Percentiles rank a stretch among this genome's conserved stretches.
Evolutionary conservation across 1,140 invertebrate species (phyloP).

Genomic region (Zaprionus africanus): DNA sequence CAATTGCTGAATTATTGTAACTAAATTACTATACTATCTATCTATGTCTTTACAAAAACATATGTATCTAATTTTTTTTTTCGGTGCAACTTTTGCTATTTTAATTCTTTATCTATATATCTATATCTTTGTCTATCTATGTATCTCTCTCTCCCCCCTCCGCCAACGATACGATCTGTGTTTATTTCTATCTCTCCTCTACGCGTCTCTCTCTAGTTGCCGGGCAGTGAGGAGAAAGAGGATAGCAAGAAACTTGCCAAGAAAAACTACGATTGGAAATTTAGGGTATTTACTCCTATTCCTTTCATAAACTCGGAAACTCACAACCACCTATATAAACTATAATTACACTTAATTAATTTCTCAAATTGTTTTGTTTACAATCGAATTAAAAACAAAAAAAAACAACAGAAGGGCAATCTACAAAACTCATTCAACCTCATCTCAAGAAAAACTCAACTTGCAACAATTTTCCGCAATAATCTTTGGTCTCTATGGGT

Average conservation of each 20-base stretch:
- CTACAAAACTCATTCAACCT: slow-evolving; percentile 39
- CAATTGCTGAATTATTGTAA: slow-evolving; percentile 34
- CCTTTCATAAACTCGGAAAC: slow-evolving; percentile 35
- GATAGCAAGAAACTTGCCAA: slow-evolving; percentile 86
- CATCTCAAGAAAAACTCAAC: slow-evolving; percentile 9
- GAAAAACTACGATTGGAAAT: slow-evolving; percentile 92
- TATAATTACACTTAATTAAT: slow-evolving; percentile 33
- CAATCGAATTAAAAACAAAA: slow-evolving; percentile 20
- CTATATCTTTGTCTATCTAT: slow-evolving; percentile 36
- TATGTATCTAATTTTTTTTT: slow-evolving; percentile 19
- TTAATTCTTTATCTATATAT: slow-evolving; percentile 40
- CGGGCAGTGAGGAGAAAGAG: slow-evolving; percentile 85
- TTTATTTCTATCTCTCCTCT: slow-evolving; percentile 19
- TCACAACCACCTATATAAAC: slow-evolving; percentile 32
- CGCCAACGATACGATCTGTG: slow-evolving; percentile 45
- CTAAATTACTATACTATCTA: slow-evolving; percentile 23
- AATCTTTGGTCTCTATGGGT: slow-evolving; percentile 28
- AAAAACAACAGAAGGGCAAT: slow-evolving; percentile 24
- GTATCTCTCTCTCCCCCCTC: slow-evolving; percentile 29
- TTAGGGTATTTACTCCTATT: slow-evolving; percentile 87
- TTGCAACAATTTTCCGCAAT: slow-evolving; percentile 20
- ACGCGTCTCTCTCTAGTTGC: slow-evolving; percentile 67
- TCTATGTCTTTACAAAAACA: slow-evolving; percentile 22
- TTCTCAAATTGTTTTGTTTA: slow-evolving; percentile 59
- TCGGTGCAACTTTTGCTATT: slow-evolving; percentile 17